Conservation (phyloP, 2,113 vertebrate species). For the Gopherus evgoodei region DNA sequence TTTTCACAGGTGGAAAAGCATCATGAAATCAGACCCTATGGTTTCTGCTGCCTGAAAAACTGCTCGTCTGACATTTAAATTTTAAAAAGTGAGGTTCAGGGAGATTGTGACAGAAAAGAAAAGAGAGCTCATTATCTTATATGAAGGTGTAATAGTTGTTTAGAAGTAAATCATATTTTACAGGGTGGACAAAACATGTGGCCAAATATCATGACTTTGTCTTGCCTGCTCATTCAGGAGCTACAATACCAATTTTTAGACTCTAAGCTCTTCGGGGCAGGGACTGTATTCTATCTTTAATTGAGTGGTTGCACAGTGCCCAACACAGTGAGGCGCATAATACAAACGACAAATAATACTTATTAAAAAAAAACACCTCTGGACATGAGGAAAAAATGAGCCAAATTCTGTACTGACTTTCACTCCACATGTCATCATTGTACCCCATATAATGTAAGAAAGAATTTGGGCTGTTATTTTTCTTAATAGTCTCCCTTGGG, state of each 20-base stretch:
- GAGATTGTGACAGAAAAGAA: background rate
- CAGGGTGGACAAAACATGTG: background rate
- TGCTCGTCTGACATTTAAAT: background rate
- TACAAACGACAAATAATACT: background rate
- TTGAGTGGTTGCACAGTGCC: background rate
- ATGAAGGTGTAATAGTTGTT: background rate
- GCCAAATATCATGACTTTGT: background rate
- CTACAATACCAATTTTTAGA: background rate
- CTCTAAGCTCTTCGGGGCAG: background rate
- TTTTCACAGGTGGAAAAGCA: background rate
- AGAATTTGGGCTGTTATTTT: background rate
- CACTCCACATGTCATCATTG: background rate
- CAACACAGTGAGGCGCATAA: background rate
- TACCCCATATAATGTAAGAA: background rate
- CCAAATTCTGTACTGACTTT: background rate
- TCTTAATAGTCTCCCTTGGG: background rate
- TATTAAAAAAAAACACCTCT: accelerated
- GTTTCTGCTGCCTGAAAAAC: background rate
- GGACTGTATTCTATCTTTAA: background rate
- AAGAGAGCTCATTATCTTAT: background rate
- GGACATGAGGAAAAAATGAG: background rate
- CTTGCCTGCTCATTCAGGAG: background rate
- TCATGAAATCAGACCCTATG: background rate
- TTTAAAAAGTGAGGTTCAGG: background rate
- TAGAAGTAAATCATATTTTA: constrained; percentile 31